Percentiles rank a stretch among this genome's conserved stretches.
Conservation (phyloP, 2,888 invertebrate genomes). For the Dryococelus australis region DNA sequence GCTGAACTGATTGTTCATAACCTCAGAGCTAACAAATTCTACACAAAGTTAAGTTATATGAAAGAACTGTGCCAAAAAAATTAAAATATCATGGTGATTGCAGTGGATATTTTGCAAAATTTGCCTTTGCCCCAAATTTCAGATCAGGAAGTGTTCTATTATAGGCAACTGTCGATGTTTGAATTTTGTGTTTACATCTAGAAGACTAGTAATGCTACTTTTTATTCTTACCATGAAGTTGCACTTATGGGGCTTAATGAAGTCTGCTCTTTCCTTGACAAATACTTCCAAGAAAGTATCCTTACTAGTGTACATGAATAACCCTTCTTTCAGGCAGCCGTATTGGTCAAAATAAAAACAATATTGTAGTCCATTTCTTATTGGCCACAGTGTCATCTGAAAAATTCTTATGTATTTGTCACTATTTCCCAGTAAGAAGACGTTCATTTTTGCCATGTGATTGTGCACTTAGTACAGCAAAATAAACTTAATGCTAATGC, state of each 20-base stretch:
- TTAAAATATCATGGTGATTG: slow-evolving; percentile 20
- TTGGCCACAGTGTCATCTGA: slow-evolving; percentile 26
- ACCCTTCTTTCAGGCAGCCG: background rate
- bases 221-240: slow-evolving; percentile 3
- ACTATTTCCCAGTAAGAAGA: background rate
- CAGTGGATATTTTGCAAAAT: slow-evolving; percentile 26
- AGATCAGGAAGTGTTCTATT: slow-evolving; percentile 28
- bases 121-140: slow-evolving; percentile 25
- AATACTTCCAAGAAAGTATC: slow-evolving; percentile 31
- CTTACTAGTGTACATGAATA: slow-evolving; percentile 20
- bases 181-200: slow-evolving; percentile 28
- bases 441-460: background rate
- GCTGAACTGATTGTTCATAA: slow-evolving; percentile 47
- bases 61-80: slow-evolving; percentile 29
- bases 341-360: background rate
- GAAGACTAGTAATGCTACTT: slow-evolving; percentile 26
- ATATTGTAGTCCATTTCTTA: background rate
- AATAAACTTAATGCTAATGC: background rate
- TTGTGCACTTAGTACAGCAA: slow-evolving; percentile 7
- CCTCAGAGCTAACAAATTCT: slow-evolving; percentile 48
- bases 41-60: slow-evolving; percentile 31
- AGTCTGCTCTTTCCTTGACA: slow-evolving; percentile 27
- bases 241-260: slow-evolving; percentile 19
- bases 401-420: background rate
- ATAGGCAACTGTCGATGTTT: slow-evolving; percentile 30